Conservation (phyloP, 1,140 invertebrate genomes). For the Coelopa frigida region DNA sequence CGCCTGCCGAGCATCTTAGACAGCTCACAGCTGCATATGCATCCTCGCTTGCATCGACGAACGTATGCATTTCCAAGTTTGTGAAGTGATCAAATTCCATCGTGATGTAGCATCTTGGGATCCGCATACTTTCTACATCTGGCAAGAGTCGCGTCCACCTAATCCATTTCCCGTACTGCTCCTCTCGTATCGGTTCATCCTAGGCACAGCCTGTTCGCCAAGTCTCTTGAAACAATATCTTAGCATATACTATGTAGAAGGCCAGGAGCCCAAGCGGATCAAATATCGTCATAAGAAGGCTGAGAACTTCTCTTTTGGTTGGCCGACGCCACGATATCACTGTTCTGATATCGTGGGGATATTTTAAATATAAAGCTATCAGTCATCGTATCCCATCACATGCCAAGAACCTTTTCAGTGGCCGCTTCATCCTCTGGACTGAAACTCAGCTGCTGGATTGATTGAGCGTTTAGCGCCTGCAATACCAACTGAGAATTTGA, state of each 20-base stretch:
- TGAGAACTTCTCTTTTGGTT: conserved; percentile 14
- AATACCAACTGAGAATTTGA: too few species aligned
- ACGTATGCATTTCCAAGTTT: conserved; percentile 1
- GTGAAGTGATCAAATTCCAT: background rate
- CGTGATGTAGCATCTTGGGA: conserved; percentile 3
- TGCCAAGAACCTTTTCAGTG: conserved; percentile 11
- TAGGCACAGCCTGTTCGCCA: conserved; percentile 23
- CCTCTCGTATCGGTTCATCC: conserved; percentile 17
- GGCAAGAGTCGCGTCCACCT: conserved; percentile 7
- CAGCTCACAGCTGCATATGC: conserved; percentile 2
- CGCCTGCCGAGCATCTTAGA: background rate
- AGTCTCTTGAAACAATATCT: conserved; percentile 29
- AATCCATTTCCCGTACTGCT: conserved; percentile 4
- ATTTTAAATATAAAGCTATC: conserved; percentile 4
- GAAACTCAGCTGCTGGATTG: too few species aligned
- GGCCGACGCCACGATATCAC: conserved; percentile 1
- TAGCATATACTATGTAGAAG: conserved; percentile 21
- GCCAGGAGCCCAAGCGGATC: conserved; percentile 29
- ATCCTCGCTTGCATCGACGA: conserved; percentile 5
- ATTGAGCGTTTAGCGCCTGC: too few species aligned
- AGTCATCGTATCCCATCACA: conserved; percentile 7
- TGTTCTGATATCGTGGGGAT: background rate
- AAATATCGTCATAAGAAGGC: conserved; percentile 22
- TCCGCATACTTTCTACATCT: background rate
- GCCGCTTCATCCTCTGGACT: background rate